These are phyloP conservation scores for Craniophora ligustri DNA, from an alignment of 2,888 invertebrate species.

Conservation along the genomic window DNA sequence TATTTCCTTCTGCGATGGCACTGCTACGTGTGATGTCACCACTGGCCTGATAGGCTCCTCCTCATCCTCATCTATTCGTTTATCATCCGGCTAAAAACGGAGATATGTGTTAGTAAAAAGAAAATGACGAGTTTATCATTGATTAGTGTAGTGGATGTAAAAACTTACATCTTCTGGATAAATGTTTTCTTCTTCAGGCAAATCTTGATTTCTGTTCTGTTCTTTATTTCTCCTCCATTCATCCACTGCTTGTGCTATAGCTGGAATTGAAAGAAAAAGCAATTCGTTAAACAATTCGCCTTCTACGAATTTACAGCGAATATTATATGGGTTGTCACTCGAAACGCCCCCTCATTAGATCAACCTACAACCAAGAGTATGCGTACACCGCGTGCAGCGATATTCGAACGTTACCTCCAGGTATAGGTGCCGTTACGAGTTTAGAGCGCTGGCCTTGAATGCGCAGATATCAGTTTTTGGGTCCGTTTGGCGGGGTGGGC, in stretches of 20 bases:
- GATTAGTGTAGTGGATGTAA: not conserved
- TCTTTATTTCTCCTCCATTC: constrained; percentile 92
- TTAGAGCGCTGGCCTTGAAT: too few species aligned
- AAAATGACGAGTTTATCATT: not conserved
- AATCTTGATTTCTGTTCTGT: constrained; percentile 87
- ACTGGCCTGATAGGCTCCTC: constrained; percentile 53
- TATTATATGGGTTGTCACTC: too few species aligned
- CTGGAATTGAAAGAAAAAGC: constrained; percentile 61
- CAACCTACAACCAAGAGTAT: too few species aligned
- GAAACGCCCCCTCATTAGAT: too few species aligned
- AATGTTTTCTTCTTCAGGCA: constrained; percentile 92
- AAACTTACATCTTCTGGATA: constrained; percentile 89
- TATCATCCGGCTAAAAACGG: constrained; percentile 78
- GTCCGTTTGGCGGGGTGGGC: too few species aligned
- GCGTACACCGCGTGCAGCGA: too few species aligned
- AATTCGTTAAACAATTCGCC: too few species aligned
- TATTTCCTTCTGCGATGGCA: constrained; percentile 98
- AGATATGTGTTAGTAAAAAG: not conserved
- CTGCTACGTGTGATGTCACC: constrained; percentile 92
- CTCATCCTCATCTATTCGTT: constrained; percentile 76
- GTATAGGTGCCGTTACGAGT: too few species aligned
- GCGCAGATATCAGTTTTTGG: too few species aligned
- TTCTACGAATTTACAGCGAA: too few species aligned
- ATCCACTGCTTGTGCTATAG: constrained; percentile 87
- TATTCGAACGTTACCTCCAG: too few species aligned